Evolutionary conservation across 2,113 vertebrate species (phyloP), one percentile per base, ranked within the genome.

Genomic region (Nesoenas mayeri): DNA sequence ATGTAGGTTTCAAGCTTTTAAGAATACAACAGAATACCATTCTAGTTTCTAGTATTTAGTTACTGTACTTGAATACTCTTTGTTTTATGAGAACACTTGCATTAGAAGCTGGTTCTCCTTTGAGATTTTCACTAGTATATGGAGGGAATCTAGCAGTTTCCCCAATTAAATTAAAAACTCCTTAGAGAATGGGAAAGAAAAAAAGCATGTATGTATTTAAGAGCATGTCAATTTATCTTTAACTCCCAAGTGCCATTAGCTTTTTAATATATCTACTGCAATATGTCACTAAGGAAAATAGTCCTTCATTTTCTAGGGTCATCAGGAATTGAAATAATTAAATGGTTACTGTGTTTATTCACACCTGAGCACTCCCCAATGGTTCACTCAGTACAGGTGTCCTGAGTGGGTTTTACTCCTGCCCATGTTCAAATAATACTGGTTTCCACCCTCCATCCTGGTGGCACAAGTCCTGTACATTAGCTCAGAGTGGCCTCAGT

Each of bases 131-230:
- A 73, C 48, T 54, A 78, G 92, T 89, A 54, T 83, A 89, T 87
- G 56, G 54, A 93, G 69, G 79, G 64, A 96, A 87, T 90, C 57
- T 96, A 94, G 94, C 85, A 84, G 87, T 97, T 96, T 92, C 80
- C 93, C 77, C 87, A 88, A 82, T 96, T 97, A 97, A 97, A 97
- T 96, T 94, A 96, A 75, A 56, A 89, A 92, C 64, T 96, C 86
- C 93, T 98, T 97, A 97, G 87, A 57, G 80, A 95, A 65, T 24
- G 81, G 78, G 65, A 85, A 95, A 95, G 34, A 89, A 92, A 95
- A 83, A 81, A 31, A 79, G 80, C 40, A 72, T 32, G 19, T 62
- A 69, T 88, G n/a, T 91, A 47, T 93, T 96, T 96, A 96, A 88
- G 73, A 97, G 57, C 29, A 62, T 90, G 36, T 96, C 93, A 95